phyloP scores from a whole-genome alignment of 2,113 vertebrate species.

The Daphoenositta chrysoptera region DNA sequence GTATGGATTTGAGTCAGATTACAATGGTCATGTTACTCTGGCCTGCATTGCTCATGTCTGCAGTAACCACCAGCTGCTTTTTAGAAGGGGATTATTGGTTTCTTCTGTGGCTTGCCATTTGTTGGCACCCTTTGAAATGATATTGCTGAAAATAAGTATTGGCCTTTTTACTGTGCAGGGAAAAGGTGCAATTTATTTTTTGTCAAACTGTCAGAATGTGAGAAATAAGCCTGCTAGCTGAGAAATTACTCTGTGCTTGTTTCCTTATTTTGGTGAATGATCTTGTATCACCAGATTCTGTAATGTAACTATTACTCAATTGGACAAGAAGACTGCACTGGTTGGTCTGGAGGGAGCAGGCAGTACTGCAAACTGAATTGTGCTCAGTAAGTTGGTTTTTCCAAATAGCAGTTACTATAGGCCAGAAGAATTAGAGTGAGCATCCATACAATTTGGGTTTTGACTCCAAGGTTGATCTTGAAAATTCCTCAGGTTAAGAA shows the following conservation, averaged over 20 bases:
- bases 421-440: background rate
- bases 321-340: background rate
- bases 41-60: background rate
- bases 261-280: background rate
- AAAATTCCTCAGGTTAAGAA: background rate
- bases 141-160: background rate
- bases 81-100: background rate
- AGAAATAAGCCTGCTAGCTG: background rate
- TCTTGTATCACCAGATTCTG: background rate
- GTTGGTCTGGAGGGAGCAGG: background rate
- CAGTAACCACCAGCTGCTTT: background rate
- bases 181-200: background rate
- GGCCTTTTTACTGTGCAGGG: background rate
- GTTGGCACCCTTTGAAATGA: background rate
- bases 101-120: background rate
- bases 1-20: background rate
- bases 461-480: background rate
- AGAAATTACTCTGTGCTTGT: background rate
- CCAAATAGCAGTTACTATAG: background rate
- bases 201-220: background rate
- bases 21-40: background rate
- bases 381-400: background rate
- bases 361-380: background rate
- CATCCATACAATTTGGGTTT: background rate
- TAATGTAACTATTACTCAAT: background rate